A percentile compares a stretch with the other conserved stretches of the same genome.
phyloP scores from a whole-genome alignment of 2,797 vertebrate genomes.

The Oryzias dopingdopingensis region DNA sequence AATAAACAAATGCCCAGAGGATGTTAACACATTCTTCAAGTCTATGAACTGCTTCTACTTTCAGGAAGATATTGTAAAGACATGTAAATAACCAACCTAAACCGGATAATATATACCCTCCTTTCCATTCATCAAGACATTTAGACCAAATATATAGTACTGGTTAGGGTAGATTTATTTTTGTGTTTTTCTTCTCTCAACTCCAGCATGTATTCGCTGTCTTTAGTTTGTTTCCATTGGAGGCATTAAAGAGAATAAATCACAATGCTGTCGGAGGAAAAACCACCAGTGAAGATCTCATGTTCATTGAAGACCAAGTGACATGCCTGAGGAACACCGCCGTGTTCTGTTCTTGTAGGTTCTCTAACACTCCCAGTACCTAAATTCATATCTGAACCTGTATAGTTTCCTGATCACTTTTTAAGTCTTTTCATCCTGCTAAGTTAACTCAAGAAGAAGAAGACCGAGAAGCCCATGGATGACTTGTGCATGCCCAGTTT shows the following conservation, averaged over 20 bases:
- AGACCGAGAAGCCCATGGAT: slow-evolving; percentile 22
- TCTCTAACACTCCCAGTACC: slow-evolving; percentile 47
- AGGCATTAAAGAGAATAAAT: slow-evolving; percentile 73
- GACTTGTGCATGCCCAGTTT: slow-evolving; percentile 68
- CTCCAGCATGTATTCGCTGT: slow-evolving; percentile 69
- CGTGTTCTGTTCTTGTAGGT: slow-evolving; percentile 47
- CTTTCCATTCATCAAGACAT: slow-evolving; percentile 91
- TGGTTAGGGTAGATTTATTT: slow-evolving; percentile 85
- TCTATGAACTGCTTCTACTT: slow-evolving; percentile 99
- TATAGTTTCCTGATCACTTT: slow-evolving; percentile 32
- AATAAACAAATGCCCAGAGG: slow-evolving; percentile 59
- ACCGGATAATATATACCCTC: slow-evolving; percentile 99
- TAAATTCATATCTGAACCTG: slow-evolving; percentile 19
- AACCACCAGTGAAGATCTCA: slow-evolving; percentile 41
- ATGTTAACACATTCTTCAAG: slow-evolving; percentile 84
- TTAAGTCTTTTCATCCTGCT: slow-evolving; percentile 50
- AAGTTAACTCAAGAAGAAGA: slow-evolving; percentile 42
- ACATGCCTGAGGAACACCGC: slow-evolving; percentile 31
- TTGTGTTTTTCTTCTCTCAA: slow-evolving; percentile 62
- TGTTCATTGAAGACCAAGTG: slow-evolving; percentile 51
- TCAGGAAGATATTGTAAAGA: slow-evolving; percentile 99
- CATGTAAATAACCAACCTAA: slow-evolving; percentile 99
- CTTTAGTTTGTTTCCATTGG: slow-evolving; percentile 68
- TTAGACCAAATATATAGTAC: slow-evolving; percentile 93
- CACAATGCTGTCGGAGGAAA: slow-evolving; percentile 37